Evolutionary conservation across 2,888 invertebrate species (phyloP), one percentile per base, ranked within the genome.

Genomic region (Archips crataeganus): DNA sequence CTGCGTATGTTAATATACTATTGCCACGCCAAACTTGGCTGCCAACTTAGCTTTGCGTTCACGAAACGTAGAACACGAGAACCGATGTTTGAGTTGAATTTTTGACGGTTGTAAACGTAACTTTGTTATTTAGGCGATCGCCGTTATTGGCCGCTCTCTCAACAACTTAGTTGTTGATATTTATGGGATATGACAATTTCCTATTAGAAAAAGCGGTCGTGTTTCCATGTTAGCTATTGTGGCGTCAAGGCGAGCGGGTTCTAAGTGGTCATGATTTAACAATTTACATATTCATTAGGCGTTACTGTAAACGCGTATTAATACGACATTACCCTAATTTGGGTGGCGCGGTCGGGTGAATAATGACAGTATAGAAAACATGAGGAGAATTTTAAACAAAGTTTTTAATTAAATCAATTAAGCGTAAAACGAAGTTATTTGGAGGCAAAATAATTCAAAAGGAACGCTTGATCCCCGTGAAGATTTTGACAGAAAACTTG

Each of bases 161-260:
- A 13, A 23, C 65, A 54, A 54, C 51, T 65, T 39, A 54, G 8
- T 42, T 42, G 23, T 8, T 42, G 66, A 57, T 67, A 67, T 67
- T 67, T 67, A 67, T 67, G 66, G 42, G 66, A 57, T 67, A 57
- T 67, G 66, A 67, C 66, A 57, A 32, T 67, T 67, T 67, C 66
- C 66, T 67, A 57, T 67, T 57, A 57, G 54, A 67, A 66, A 67
- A 57, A 67, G 57, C 15, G 66, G 57, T 57, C 66, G 49, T 34
- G 36, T 57, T 67, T 67, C 54, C 66, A 67, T 67, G 13, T 57
- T 42, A 13, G 66, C 54, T 32, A 23, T 67, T 54, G 66, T 54
- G 13, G 54, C 15, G 47, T 66, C 66, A 66, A 66, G 66, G 66
- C 57, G 13, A 42, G 11, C 15, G 32, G 11, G 36, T 11, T 57